A percentile compares a stretch with the other conserved stretches of the same genome.
Conservation (phyloP, 2,797 vertebrate species). For the Melanotaenia pygmaea region DNA sequence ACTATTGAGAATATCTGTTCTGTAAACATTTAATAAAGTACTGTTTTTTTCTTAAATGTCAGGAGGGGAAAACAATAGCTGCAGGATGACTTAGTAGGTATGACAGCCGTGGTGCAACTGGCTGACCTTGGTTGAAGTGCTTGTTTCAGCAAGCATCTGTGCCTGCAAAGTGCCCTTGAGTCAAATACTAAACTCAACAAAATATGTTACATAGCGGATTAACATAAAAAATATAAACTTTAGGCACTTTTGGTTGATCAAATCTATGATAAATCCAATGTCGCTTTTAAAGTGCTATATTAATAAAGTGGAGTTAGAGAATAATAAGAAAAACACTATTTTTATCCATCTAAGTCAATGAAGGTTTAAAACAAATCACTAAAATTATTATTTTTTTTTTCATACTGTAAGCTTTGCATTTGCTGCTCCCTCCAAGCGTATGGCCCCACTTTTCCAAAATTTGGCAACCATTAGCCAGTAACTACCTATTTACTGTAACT, state of each 20-base stretch:
- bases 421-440: constrained; percentile 17
- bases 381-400: background rate
- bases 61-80: background rate
- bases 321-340: background rate
- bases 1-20: background rate
- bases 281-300: background rate
- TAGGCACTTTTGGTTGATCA: constrained; percentile 5
- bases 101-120: background rate
- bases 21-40: constrained; percentile 2
- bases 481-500: constrained; percentile 41
- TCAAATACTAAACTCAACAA: constrained; percentile 7
- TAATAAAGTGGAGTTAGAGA: background rate
- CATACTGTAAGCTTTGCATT: background rate
- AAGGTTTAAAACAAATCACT: background rate
- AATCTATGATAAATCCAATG: constrained; percentile 1
- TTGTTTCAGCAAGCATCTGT: constrained; percentile 27
- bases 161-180: constrained; percentile 33
- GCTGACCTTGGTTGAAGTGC: constrained; percentile 37
- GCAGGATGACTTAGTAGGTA: constrained; percentile 7
- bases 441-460: constrained; percentile 41
- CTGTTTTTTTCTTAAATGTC: background rate
- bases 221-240: constrained; percentile 14
- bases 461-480: constrained; percentile 39
- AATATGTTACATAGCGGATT: constrained; percentile 8
- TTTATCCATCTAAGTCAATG: background rate